phyloP scores from a whole-genome alignment of 2,113 vertebrate genomes.

The Oceanodroma tethys region DNA sequence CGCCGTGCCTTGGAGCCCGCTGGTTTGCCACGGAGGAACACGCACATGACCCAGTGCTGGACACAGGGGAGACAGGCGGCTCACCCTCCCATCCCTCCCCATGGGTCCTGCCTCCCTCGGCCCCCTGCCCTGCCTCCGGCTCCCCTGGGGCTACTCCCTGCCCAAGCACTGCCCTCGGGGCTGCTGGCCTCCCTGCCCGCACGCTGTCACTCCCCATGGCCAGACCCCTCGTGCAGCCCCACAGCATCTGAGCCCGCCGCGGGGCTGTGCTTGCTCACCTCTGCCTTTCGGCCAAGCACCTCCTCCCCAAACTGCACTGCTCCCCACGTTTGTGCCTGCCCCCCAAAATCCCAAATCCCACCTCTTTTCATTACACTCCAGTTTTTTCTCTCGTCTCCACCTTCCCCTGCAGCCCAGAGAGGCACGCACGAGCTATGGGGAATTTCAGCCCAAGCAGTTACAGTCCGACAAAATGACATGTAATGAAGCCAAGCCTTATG shows the following conservation, averaged over 20 bases:
- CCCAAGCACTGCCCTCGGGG: not conserved
- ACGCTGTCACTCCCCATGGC: not conserved
- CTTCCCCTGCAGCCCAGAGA: not conserved
- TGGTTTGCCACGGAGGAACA: not conserved
- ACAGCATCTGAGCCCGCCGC: not conserved
- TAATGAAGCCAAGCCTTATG: not conserved
- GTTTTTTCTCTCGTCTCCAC: not conserved
- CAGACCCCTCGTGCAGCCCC: not conserved
- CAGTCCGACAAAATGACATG: not conserved
- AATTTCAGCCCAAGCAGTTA: not conserved
- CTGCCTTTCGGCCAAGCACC: not conserved
- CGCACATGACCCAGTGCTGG: rapidly evolving
- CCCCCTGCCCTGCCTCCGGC: not conserved
- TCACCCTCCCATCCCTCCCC: not conserved
- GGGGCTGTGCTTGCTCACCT: not conserved
- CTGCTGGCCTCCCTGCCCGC: not conserved
- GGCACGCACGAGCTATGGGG: rapidly evolving
- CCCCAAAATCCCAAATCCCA: not conserved
- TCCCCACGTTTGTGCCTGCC: not conserved
- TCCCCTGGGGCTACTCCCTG: not conserved
- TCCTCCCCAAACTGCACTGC: not conserved
- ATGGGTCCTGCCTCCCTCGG: not conserved
- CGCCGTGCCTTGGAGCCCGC: not conserved
- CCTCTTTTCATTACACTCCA: not conserved
- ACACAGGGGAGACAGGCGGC: not conserved